Base-by-base conservation (phyloP, 2,797 vertebrate genomes). In the Cyclopterus lumpus region DNA sequence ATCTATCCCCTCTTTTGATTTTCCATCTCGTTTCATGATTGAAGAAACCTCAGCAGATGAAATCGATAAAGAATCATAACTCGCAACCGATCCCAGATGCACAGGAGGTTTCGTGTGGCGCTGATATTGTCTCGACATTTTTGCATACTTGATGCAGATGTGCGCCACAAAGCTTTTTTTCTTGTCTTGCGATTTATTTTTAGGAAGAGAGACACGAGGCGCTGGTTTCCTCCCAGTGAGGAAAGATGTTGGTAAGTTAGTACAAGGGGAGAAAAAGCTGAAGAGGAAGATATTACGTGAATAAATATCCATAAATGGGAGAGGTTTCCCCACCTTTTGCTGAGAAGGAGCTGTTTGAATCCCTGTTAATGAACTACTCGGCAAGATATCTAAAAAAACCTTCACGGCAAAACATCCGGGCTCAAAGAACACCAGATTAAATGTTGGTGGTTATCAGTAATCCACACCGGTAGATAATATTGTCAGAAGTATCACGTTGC, bases 1-100 rank as follows among this genome's bases (percentile, higher is more conserved):
- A 24, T 46, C 46, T n/a, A n/a, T 67, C 18, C 46, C 49, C 34
- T 64, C 48, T 74, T n/a, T 48, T 66, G 40, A 62, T 73, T 69
- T 28, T 79, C 9, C 5, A 5, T 61, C 57, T 60, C 40, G 9
- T 74, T 86, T 83, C 67, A 72, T 67, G 73, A 71, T 42, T 40
- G 44, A 72, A 70, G 46, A 70, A 61, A 24, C 61, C 24, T 32
- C 3, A 20, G 40, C 82, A 82, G 70, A 70, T 82, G 72, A 79
- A 82, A 70, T 79, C 73, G 48, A 85, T 89, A 67, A 85, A 70
- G 55, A 44, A 76, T 77, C 64, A 30, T 10, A 14, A 40, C 75
- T 73, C 74, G 73, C 61, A 67, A 42, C 46, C 53, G 18, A 11
- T 42, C 58, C 67, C 79, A 77, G 81, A 76, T 75, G 58, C 79